These are phyloP conservation scores for Myotis lucifugus DNA, from an alignment of 2,113 vertebrate species.

Conservation along the genomic window DNA sequence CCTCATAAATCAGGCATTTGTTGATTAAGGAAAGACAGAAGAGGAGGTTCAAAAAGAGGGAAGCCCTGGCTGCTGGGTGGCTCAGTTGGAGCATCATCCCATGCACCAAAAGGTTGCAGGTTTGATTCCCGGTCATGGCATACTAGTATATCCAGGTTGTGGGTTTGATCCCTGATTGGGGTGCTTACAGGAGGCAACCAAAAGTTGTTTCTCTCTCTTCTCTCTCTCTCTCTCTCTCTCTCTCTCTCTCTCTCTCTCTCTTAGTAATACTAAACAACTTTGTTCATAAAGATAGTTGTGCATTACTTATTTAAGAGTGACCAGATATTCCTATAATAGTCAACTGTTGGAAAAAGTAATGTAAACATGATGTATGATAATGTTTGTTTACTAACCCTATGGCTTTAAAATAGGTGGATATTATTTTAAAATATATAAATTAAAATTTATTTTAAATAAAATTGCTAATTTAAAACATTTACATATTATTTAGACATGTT, in stretches of 20 bases:
- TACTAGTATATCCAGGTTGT: too few species aligned
- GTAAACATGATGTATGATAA: background rate
- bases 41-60: background rate
- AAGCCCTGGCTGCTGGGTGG: too few species aligned
- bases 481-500: background rate
- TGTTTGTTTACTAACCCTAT: background rate
- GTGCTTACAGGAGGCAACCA: too few species aligned
- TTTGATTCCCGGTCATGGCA: too few species aligned
- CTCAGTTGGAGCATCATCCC: too few species aligned
- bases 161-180: too few species aligned
- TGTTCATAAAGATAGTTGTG: background rate
- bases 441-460: background rate
- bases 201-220: too few species aligned
- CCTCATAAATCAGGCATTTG: background rate
- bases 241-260: too few species aligned
- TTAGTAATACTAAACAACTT: background rate
- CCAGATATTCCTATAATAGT: background rate
- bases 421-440: background rate
- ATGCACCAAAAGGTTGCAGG: too few species aligned
- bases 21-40: background rate
- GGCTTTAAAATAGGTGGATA: background rate
- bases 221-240: too few species aligned
- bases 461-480: background rate
- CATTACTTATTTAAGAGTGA: constrained; percentile 19
- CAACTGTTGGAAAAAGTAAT: constrained; percentile 21